Base-by-base conservation (phyloP, 1,140 invertebrate genomes). In the Nautilus pompilius region DNA sequence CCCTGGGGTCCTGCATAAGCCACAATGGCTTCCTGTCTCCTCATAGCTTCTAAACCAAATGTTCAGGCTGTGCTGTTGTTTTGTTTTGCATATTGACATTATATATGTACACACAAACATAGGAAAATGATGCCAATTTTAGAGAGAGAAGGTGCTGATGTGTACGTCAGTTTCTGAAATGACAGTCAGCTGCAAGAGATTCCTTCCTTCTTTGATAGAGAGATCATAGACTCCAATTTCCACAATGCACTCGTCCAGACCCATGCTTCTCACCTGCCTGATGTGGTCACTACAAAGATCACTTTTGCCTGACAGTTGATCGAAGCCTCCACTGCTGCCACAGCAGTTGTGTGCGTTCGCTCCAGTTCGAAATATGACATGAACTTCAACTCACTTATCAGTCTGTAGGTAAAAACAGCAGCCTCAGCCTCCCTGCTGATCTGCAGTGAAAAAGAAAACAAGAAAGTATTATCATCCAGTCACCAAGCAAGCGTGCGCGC, bases 391-490 rank as follows among this genome's bases (percentile, higher is more conserved):
- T 98, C 95, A 58, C 85, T 87, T 79, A 97, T 97, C 17, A 96
- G 86, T 79, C 93, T 91, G 63, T 89, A 89, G 68, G 98, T 93
- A 90, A 93, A 98, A 63, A 99, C 88, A 2, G 94, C 96, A 30
- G 94, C 91, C 82, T 99, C 97, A 0, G 96, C 96, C 84, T 99
- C 96, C 80, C 94, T 92, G 81, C 94, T 95, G 66, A 98, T 95
- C 78, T 85, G 67, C 2, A 33, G 58, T 28, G 6, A 15, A 34
- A 34, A 13, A 41, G 3, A 30, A 53, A n/a, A 57, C 29, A 60
- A 8, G 15, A 2, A 63, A 3, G 32, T 26, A 1, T 49, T 15
- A 13, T 13, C 10, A 17, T 17, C 0, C 13, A 53, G 6, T 6
- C 13, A 57, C 15, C 1, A 29, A 24, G 8, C 13, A 32, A 32